Percentiles rank a stretch among this genome's conserved stretches.
Evolutionary conservation across 1,140 invertebrate species (phyloP).

Genomic region (Chrysoperla carnea): DNA sequence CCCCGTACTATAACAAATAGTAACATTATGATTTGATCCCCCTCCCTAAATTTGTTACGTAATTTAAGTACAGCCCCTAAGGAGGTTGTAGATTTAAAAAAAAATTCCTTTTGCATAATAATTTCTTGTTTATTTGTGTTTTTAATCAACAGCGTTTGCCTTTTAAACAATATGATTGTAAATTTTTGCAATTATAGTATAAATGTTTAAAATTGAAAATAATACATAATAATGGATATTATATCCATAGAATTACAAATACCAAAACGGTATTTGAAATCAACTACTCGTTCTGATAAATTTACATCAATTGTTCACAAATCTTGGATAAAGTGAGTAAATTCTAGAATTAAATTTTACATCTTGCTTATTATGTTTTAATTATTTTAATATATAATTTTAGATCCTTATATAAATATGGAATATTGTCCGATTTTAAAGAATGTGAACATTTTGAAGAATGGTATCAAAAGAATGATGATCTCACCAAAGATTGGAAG

Average conservation of each 20-base stretch:
- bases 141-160: too few species aligned
- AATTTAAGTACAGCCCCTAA: too few species aligned
- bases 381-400: slow-evolving; percentile 5
- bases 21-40: too few species aligned
- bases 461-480: slow-evolving; percentile 30
- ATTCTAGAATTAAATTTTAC: background rate
- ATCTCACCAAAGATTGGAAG: slow-evolving; percentile 33
- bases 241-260: slow-evolving; percentile 42
- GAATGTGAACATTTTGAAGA: slow-evolving; percentile 21
- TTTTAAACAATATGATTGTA: too few species aligned
- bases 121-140: too few species aligned
- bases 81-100: too few species aligned
- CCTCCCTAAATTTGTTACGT: too few species aligned
- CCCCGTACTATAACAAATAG: too few species aligned
- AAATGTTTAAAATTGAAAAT: background rate
- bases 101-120: too few species aligned
- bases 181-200: too few species aligned
- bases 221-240: slow-evolving; percentile 27
- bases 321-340: slow-evolving; percentile 40
- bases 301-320: slow-evolving; percentile 43
- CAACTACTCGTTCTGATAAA: slow-evolving; percentile 28
- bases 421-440: slow-evolving; percentile 22
- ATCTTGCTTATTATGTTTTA: too few species aligned
- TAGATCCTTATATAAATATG: slow-evolving; percentile 30
- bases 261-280: slow-evolving; percentile 39